Conservation (phyloP, 2,113 vertebrate genomes). For the Dicentrarchus labrax region DNA sequence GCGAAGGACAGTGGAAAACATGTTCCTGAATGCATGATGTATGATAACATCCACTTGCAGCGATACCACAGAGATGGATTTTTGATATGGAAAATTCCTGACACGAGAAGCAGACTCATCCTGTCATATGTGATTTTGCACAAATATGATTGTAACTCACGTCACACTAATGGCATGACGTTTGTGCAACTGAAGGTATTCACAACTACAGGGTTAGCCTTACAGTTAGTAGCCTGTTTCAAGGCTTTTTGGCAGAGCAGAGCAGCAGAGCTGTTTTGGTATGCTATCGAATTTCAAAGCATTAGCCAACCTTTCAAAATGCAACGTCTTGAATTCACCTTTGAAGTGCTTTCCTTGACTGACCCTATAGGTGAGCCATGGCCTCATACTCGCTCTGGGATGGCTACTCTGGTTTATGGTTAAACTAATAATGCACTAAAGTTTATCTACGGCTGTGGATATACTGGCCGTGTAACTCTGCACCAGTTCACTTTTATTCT, state of each 20-base stretch:
- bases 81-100: neutral
- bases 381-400: constrained; percentile 2
- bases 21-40: constrained; percentile 44
- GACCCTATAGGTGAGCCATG: constrained; percentile 38
- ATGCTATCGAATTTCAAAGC: constrained; percentile 70
- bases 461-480: constrained; percentile 57
- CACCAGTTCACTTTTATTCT: constrained; percentile 79
- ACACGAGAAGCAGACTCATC: neutral
- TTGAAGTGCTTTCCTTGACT: constrained; percentile 37
- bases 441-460: constrained; percentile 51
- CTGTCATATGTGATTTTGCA: neutral
- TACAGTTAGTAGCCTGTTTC: constrained; percentile 23
- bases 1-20: constrained; percentile 71
- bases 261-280: constrained; percentile 48
- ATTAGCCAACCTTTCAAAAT: constrained; percentile 53
- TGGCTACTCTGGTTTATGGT: constrained; percentile 39
- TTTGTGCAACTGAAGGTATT: constrained; percentile 15
- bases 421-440: constrained; percentile 49
- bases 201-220: neutral
- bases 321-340: constrained; percentile 49
- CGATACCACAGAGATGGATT: neutral
- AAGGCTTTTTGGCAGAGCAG: constrained; percentile 48
- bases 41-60: neutral
- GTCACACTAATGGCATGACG: neutral
- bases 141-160: constrained; percentile 13